Percentiles rank a stretch among this genome's conserved stretches.
Evolutionary conservation across 2,888 invertebrate genomes (phyloP).

Genomic region (Callyntrura guangdongensis): DNA sequence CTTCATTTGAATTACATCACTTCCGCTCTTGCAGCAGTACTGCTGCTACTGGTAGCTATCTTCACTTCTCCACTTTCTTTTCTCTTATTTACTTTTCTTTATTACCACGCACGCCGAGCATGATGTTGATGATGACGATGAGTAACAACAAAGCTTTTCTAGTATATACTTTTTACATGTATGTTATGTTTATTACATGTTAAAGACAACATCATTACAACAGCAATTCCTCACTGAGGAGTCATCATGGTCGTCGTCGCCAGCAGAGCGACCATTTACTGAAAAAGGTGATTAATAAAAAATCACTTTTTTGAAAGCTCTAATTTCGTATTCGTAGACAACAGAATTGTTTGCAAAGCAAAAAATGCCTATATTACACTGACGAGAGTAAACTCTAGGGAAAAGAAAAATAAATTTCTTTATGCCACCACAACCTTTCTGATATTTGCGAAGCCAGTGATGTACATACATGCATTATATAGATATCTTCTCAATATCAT

Average conservation of each 20-base stretch:
- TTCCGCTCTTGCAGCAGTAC: neutral
- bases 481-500: neutral
- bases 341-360: neutral
- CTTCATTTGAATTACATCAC: conserved; percentile 32
- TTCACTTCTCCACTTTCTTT: neutral
- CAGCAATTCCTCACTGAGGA: conserved; percentile 27
- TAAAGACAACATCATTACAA: neutral
- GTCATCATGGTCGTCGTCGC: conserved; percentile 12
- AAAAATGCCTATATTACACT: neutral
- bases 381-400: neutral
- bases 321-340: too few species aligned
- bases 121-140: too few species aligned
- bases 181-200: neutral
- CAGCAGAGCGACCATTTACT: neutral
- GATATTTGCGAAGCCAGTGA: too few species aligned
- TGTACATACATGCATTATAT: neutral
- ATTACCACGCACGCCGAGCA: neutral
- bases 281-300: conserved; percentile 49
- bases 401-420: conserved; percentile 18
- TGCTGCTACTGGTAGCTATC: neutral
- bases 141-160: conserved; percentile 7
- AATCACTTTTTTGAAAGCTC: conserved; percentile 8
- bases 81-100: conserved; percentile 25
- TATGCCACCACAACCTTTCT: neutral
- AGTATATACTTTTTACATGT: neutral